Evolutionary conservation across 2,113 vertebrate genomes (phyloP).

Genomic region (Lynx canadensis): DNA sequence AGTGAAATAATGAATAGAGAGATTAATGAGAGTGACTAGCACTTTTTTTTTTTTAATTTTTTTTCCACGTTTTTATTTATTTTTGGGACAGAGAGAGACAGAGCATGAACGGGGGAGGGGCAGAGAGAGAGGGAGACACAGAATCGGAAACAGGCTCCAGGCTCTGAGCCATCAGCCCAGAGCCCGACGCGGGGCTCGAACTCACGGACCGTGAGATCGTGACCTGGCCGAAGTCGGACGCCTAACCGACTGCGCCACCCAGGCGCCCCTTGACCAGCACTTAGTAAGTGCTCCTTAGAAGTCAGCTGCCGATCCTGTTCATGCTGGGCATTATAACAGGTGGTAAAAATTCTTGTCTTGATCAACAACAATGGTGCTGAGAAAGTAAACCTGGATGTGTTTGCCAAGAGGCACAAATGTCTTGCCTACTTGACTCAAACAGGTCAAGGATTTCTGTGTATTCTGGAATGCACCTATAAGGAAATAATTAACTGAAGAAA

Average conservation of each 20-base stretch:
- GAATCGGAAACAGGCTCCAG: too few species aligned
- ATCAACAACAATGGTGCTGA: neutral
- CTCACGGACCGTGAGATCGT: too few species aligned
- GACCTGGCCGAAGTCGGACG: too few species aligned
- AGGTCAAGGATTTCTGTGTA: neutral
- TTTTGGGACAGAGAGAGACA: too few species aligned
- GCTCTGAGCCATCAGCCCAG: too few species aligned
- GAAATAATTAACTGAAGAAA: neutral
- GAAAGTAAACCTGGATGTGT: neutral
- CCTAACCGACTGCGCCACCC: too few species aligned
- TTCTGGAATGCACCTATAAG: neutral
- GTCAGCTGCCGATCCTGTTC: neutral
- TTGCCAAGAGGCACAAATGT: neutral
- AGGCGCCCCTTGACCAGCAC: too few species aligned
- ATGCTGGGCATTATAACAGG: neutral
- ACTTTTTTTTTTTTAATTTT: too few species aligned
- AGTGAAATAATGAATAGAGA: neutral
- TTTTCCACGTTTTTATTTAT: too few species aligned
- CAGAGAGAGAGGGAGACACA: too few species aligned
- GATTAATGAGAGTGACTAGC: neutral
- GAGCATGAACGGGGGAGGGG: too few species aligned
- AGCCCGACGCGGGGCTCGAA: too few species aligned
- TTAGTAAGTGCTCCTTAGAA: neutral
- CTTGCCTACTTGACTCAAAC: constrained; percentile 26
- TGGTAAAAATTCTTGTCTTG: neutral